A percentile compares a stretch with the other conserved stretches of the same genome.
These are phyloP conservation scores for Oncorhynchus gorbuscha DNA, from an alignment of 2,113 vertebrate genomes.

Conservation along the genomic window DNA sequence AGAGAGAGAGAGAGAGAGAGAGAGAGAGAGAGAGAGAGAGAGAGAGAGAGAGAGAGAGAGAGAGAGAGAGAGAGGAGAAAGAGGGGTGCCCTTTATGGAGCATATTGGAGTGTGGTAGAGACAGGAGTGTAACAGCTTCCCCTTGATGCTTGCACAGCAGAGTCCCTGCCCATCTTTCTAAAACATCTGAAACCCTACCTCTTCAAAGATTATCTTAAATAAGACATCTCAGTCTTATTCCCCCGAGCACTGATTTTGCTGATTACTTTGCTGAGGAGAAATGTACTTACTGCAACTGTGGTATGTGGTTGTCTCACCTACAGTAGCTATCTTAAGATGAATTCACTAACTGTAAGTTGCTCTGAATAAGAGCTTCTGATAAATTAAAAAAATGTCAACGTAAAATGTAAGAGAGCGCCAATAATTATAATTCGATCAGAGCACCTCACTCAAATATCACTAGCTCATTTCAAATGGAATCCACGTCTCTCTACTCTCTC, in stretches of 20 bases:
- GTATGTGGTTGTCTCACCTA: too few species aligned
- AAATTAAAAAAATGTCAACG: background rate
- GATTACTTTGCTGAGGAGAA: too few species aligned
- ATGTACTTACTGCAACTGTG: too few species aligned
- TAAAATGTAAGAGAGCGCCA: background rate
- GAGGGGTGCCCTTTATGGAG: background rate
- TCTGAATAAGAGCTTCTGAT: background rate
- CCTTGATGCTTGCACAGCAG: background rate
- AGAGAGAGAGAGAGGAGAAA: background rate
- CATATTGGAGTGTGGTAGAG: too few species aligned
- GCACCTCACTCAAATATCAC: conserved; percentile 38
- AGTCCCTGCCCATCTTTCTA: too few species aligned
- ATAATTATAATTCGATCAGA: background rate
- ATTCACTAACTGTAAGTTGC: too few species aligned
- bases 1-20: background rate
- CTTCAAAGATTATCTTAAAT: too few species aligned
- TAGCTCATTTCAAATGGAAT: conserved; percentile 51
- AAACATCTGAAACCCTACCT: too few species aligned
- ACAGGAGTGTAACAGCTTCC: background rate
- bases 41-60: too few species aligned
- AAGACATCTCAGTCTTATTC: too few species aligned
- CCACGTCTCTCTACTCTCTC: conserved; percentile 46
- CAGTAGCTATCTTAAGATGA: too few species aligned
- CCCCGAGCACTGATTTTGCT: too few species aligned
- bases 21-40: background rate